Conservation (phyloP, 2,113 vertebrate species). For the Protomyctophum bolini region DNA sequence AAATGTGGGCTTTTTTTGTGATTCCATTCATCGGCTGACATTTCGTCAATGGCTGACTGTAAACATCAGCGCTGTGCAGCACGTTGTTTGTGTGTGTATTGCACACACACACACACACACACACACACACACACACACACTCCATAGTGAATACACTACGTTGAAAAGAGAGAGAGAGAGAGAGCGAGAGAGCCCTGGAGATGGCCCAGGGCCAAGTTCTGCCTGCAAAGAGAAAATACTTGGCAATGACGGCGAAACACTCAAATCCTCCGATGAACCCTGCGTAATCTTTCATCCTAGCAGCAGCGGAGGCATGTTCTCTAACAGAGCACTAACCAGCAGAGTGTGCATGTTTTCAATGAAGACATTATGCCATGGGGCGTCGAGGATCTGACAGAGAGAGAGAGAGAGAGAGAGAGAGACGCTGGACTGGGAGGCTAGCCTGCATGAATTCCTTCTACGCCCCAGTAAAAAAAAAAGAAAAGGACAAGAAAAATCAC, state of each 20-base stretch:
- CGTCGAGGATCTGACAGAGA: slow-evolving; percentile 19
- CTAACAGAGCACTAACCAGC: slow-evolving; percentile 34
- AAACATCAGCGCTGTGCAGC: slow-evolving; percentile 52
- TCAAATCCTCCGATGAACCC: slow-evolving; percentile 39
- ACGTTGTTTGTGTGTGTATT: slow-evolving; percentile 42
- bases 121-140: background rate
- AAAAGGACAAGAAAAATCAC: background rate
- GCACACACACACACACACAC: slow-evolving; percentile 13
- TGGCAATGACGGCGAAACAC: slow-evolving; percentile 24
- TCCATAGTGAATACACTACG: slow-evolving; percentile 61
- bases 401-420: slow-evolving; percentile 11
- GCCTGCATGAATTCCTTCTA: slow-evolving; percentile 9
- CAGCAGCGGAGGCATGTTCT: slow-evolving; percentile 8
- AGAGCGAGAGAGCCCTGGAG: slow-evolving; percentile 33
- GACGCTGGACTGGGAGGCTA: slow-evolving; percentile 11
- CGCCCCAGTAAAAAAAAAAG: background rate
- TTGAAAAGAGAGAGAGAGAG: slow-evolving; percentile 36
- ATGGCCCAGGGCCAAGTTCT: slow-evolving; percentile 46
- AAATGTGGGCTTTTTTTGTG: slow-evolving; percentile 21
- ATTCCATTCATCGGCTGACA: slow-evolving; percentile 50
- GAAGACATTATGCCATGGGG: slow-evolving; percentile 33
- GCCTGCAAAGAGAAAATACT: slow-evolving; percentile 52
- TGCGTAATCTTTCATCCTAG: slow-evolving; percentile 43
- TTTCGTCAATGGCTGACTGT: slow-evolving; percentile 59
- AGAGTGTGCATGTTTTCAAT: slow-evolving; percentile 33